Percentiles rank a stretch among this genome's conserved stretches.
These are phyloP conservation scores for Colius striatus DNA, from an alignment of 2,113 vertebrate species.

Conservation along the genomic window DNA sequence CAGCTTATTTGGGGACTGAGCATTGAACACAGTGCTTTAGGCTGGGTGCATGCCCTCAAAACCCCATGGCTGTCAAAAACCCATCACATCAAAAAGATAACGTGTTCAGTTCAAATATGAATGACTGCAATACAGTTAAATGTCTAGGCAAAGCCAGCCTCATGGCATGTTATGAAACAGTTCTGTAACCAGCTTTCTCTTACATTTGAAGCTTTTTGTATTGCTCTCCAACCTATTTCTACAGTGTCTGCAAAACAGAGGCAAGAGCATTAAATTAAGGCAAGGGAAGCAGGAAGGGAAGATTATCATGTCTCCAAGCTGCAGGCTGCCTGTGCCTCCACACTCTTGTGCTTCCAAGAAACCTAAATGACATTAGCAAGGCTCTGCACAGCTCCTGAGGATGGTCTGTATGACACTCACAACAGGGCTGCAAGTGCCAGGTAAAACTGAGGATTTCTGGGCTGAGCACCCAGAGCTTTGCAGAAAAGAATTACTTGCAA, in stretches of 20 bases:
- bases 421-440: background rate
- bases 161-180: background rate
- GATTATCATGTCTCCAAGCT: background rate
- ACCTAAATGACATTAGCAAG: conserved; percentile 15
- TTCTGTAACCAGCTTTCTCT: background rate
- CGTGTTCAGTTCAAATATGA: background rate
- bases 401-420: background rate
- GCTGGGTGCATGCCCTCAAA: background rate
- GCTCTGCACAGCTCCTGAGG: background rate
- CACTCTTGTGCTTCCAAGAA: conserved; percentile 15
- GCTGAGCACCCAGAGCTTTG: background rate
- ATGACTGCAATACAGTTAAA: background rate
- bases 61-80: background rate
- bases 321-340: background rate
- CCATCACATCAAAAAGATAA: background rate
- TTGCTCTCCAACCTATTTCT: background rate
- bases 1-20: background rate
- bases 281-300: background rate
- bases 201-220: background rate
- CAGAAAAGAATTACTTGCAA: background rate
- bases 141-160: background rate
- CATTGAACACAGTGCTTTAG: background rate
- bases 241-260: background rate
- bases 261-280: background rate
- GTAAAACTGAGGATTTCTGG: background rate